Conservation (phyloP, 2,888 invertebrate genomes). For the Eupeodes latifasciatus region DNA sequence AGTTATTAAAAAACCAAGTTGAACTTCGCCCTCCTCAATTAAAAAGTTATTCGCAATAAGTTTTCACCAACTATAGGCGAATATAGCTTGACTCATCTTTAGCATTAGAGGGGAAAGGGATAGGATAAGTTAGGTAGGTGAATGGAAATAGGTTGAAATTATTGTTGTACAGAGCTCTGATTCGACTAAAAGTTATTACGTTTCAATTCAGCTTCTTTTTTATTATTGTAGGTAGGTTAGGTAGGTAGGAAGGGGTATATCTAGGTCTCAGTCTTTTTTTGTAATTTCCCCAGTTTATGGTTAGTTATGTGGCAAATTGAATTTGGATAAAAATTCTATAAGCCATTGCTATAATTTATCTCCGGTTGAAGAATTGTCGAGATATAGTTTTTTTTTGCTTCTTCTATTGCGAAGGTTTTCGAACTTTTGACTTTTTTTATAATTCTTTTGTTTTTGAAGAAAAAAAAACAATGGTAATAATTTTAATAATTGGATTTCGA, state of each 20-base stretch:
- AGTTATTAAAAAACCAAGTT: conserved; percentile 30
- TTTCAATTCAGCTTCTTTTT: conserved; percentile 55
- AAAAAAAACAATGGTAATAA: conserved; percentile 4
- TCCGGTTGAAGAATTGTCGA: conserved; percentile 58
- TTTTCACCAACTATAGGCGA: conserved; percentile 33
- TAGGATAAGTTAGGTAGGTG: conserved; percentile 15
- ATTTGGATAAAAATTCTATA: conserved; percentile 67
- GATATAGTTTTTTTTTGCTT: conserved; percentile 31
- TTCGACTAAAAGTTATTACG: conserved; percentile 72
- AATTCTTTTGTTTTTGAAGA: conserved; percentile 28
- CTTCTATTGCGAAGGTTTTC: conserved; percentile 9
- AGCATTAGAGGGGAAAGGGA: neutral
- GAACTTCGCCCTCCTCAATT: conserved; percentile 69
- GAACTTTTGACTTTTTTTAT: neutral
- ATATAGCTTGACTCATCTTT: conserved; percentile 39
- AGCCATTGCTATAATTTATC: conserved; percentile 68
- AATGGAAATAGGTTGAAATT: conserved; percentile 65
- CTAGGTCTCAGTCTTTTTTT: conserved; percentile 22
- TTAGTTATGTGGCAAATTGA: conserved; percentile 75
- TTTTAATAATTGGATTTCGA: conserved; percentile 59
- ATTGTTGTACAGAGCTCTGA: conserved; percentile 53
- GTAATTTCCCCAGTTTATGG: conserved; percentile 50
- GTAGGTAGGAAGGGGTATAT: neutral
- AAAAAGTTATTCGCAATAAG: conserved; percentile 76
- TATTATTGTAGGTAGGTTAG: neutral